Conservation (phyloP, 2,888 invertebrate species). For the Cerastis rubricosa region DNA sequence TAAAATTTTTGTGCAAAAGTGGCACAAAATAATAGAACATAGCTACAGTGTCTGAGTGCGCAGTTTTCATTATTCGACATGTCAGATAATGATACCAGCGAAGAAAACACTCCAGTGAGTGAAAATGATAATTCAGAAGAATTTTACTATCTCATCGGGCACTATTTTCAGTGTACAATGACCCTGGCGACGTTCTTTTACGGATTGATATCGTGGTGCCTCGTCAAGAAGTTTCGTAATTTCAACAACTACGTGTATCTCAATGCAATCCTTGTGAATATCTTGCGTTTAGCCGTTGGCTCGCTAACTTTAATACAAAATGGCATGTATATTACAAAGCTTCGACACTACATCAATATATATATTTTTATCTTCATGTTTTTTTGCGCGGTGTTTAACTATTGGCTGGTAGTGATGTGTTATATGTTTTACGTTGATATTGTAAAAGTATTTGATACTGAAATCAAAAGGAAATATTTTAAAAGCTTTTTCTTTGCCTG, state of each 20-base stretch:
- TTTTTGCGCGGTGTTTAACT: slow-evolving; percentile 4
- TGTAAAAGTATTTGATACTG: slow-evolving; percentile 35
- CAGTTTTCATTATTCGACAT: background rate
- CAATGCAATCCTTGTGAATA: slow-evolving; percentile 18
- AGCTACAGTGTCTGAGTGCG: background rate
- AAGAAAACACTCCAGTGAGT: background rate
- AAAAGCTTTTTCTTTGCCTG: slow-evolving; percentile 43
- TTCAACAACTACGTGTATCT: slow-evolving; percentile 47
- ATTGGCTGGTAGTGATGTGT: slow-evolving; percentile 45
- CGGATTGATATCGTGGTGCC: slow-evolving; percentile 28
- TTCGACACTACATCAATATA: background rate
- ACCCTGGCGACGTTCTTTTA: slow-evolving; percentile 15
- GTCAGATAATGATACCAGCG: background rate
- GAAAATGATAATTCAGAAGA: background rate
- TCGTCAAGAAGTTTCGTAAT: slow-evolving; percentile 26
- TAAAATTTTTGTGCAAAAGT: background rate
- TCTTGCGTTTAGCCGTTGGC: slow-evolving; percentile 10
- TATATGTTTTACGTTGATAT: slow-evolving; percentile 49
- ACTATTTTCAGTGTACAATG: slow-evolving; percentile 20
- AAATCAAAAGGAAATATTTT: slow-evolving; percentile 32
- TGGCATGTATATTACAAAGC: background rate
- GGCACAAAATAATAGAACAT: background rate
- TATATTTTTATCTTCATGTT: slow-evolving; percentile 2
- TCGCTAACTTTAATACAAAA: background rate
- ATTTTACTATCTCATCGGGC: background rate